Evolutionary conservation across 2,113 vertebrate genomes (phyloP), one percentile per base, ranked within the genome.

Genomic region (Arizona elegans): DNA sequence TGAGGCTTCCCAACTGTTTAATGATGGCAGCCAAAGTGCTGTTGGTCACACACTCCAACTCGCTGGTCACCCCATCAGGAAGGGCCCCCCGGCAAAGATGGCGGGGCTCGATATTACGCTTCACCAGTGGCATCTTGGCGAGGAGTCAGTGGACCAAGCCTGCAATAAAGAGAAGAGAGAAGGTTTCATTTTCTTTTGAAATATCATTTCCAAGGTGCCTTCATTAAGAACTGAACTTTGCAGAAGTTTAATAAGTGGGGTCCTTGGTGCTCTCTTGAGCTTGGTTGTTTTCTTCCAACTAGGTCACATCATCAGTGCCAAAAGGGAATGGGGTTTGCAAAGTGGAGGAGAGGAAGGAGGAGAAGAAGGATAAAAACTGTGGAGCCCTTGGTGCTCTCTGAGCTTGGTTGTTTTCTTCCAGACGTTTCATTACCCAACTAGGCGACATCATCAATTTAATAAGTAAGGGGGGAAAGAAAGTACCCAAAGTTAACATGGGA

Each of bases 41-140:
- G 97, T 99, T 99, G 97, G 99, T 99, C 93, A 99, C 99, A 65
- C 98, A 99, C 93, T 99, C 99, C 96, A 99, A 96, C 94, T 99
- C 98, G 26, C 98, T 99, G 52, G 98, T 98, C 91, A 99, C 98
- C 13, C 98, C 98, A 33, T 99, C 98, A 0, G 98, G 98, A 33
- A 99, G 96, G 13, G 98, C 98, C 5, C 98, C 98, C 3, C 98
- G 98, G 96, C 98, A 99, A 26, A 99, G 96, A 95, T 99, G 98
- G 97, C 98, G 97, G 52, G 98, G 98, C 94, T 99, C 98, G 0
- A 99, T 99, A 92, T 98, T 98, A 96, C 98, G 98, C 98, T 99
- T 99, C 93, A 99, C 98, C 97, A 99, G 96, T 0, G 99, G 99
- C 99, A 99, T 97, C n/a, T 9, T 96, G 93, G 90, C 0, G 0